Percentiles rank a stretch among this genome's conserved stretches.
Evolutionary conservation across 64 coral and sea anemone species (phyloP).

Genomic region (Platygyra sinensis): DNA sequence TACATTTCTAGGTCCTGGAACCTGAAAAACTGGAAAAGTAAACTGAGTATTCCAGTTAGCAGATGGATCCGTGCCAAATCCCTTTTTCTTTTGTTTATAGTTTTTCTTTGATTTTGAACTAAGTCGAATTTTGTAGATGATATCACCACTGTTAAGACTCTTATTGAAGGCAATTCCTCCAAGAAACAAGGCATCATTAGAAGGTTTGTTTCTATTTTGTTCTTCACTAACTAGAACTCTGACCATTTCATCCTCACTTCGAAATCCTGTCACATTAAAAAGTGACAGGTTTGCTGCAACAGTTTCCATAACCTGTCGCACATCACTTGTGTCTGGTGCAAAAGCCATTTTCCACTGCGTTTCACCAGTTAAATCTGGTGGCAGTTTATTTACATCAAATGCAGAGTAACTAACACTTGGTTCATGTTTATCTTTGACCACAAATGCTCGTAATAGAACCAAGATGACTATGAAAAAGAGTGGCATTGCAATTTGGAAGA

Average conservation of each 20-base stretch:
- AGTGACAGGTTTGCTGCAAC: neutral
- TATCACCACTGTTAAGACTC: slow-evolving; percentile 29
- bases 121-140: slow-evolving; percentile 81
- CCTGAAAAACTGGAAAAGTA: slow-evolving; percentile 81
- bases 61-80: slow-evolving; percentile 47
- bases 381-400: slow-evolving; percentile 65
- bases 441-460: slow-evolving; percentile 71
- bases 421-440: slow-evolving; percentile 65
- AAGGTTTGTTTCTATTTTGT: neutral
- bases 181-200: slow-evolving; percentile 11
- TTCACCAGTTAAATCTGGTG: slow-evolving; percentile 17
- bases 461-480: slow-evolving; percentile 82
- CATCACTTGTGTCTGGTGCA: slow-evolving; percentile 69
- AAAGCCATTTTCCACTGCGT: slow-evolving; percentile 46
- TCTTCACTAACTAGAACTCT: slow-evolving; percentile 40
- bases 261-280: slow-evolving; percentile 15
- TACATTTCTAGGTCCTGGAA: slow-evolving; percentile 73
- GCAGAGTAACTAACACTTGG: slow-evolving; percentile 29
- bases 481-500: slow-evolving; percentile 86
- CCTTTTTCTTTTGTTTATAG: neutral
- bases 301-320: slow-evolving; percentile 16
- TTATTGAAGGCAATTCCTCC: slow-evolving; percentile 87
- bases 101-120: slow-evolving; percentile 56
- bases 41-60: slow-evolving; percentile 89
- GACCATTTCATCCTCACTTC: slow-evolving; percentile 78